These are phyloP conservation scores for Chelonia mydas DNA, from an alignment of 2,797 vertebrate genomes.

Conservation along the genomic window DNA sequence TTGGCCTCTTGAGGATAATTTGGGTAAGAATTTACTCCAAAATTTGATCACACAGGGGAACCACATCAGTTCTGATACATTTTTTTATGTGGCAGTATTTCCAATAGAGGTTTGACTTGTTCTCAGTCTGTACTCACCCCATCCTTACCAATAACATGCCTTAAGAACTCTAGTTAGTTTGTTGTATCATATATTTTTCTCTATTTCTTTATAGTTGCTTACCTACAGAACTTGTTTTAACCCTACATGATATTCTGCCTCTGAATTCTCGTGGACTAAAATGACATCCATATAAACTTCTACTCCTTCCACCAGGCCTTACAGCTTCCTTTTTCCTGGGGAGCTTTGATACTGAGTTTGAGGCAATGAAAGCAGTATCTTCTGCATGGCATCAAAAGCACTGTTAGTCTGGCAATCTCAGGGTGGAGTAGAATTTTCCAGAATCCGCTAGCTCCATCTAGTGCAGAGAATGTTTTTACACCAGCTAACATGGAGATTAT, in stretches of 20 bases:
- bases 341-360: not conserved
- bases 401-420: not conserved
- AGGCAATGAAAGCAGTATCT: not conserved
- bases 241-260: conserved; percentile 20
- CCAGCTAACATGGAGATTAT: fast-evolving
- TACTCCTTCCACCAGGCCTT: not conserved
- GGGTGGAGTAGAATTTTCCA: not conserved
- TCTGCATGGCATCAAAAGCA: not conserved
- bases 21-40: conserved; percentile 48
- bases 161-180: not conserved
- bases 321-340: not conserved
- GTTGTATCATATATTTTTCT: not conserved
- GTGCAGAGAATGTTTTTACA: not conserved
- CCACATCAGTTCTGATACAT: conserved; percentile 8
- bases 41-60: conserved; percentile 11
- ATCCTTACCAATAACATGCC: not conserved
- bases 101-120: not conserved
- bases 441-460: conserved; percentile 70
- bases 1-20: conserved; percentile 41
- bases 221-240: not conserved
- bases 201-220: not conserved
- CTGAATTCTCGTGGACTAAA: conserved; percentile 43
- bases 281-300: not conserved
- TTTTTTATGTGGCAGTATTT: conserved; percentile 2
- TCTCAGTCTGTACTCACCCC: not conserved